These are phyloP conservation scores for Biston stratarius DNA, from an alignment of 2,888 invertebrate species.

Conservation along the genomic window DNA sequence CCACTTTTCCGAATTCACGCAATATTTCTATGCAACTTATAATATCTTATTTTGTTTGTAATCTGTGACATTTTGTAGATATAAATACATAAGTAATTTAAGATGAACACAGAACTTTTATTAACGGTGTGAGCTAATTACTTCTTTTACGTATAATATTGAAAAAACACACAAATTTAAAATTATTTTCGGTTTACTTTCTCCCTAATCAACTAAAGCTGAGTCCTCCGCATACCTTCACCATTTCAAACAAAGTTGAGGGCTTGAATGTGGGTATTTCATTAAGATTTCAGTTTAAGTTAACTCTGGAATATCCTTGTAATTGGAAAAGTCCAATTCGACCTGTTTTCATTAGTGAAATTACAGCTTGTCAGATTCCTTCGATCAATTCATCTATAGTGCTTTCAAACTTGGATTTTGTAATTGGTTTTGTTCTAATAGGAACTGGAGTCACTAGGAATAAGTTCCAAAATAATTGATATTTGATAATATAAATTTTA, in stretches of 20 bases:
- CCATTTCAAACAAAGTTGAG: conserved; percentile 2
- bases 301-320: conserved; percentile 21
- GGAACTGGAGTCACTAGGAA: background rate
- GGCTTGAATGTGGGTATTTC: conserved; percentile 20
- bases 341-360: conserved; percentile 27
- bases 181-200: background rate
- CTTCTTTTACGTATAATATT: background rate
- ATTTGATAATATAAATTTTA: no score
- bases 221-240: conserved; percentile 1
- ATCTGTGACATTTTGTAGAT: no score
- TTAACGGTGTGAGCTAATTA: conserved; percentile 3
- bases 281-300: conserved; percentile 28
- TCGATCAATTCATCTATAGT: conserved; percentile 1
- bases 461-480: background rate
- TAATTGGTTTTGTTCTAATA: conserved; percentile 7
- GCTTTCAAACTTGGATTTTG: conserved; percentile 9
- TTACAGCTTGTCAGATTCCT: conserved; percentile 14
- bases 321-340: conserved; percentile 30
- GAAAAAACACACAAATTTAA: background rate
- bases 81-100: no score
- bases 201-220: conserved; percentile 5
- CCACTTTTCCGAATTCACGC: no score
- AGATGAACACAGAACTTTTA: no score
- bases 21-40: no score
- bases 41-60: no score